phyloP scores from a whole-genome alignment of 53 echinoderm and acorn worm species.

The Henricia sp. region DNA sequence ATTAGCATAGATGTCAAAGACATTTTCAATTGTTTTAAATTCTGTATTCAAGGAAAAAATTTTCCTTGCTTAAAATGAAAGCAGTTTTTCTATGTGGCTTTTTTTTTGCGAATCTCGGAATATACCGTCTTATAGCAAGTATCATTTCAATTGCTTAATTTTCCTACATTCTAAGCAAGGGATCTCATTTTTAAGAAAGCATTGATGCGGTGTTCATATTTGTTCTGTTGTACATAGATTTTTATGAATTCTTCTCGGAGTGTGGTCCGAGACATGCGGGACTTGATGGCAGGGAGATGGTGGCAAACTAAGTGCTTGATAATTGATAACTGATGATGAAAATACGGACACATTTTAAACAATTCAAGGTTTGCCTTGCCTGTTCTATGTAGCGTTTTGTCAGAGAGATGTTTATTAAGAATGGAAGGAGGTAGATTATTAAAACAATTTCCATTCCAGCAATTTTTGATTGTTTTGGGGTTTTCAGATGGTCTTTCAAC shows the following conservation, averaged over 20 bases:
- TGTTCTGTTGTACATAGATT: conserved; percentile 47
- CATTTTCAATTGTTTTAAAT: too few species aligned
- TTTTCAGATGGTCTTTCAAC: conserved; percentile 55
- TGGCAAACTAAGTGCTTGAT: conserved; percentile 51
- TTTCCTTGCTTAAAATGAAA: too few species aligned
- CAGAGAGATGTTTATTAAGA: conserved; percentile 1
- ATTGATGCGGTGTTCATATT: conserved; percentile 42
- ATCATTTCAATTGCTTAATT: background rate
- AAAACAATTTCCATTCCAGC: conserved; percentile 44
- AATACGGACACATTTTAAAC: conserved; percentile 39
- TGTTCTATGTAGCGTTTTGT: conserved; percentile 55
- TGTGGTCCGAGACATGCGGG: conserved; percentile 10
- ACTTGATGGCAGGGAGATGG: conserved; percentile 39
- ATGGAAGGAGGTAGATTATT: conserved; percentile 16
- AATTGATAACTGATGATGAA: too few species aligned
- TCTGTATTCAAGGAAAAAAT: too few species aligned
- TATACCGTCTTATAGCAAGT: conserved; percentile 1
- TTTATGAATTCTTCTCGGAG: conserved; percentile 17
- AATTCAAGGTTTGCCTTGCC: conserved; percentile 61
- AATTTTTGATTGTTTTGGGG: background rate
- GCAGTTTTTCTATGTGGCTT: too few species aligned
- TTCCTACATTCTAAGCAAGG: conserved; percentile 19
- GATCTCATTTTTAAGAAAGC: background rate
- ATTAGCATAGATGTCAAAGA: too few species aligned
- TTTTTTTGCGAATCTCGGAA: too few species aligned